Base-by-base conservation (phyloP, 2,113 vertebrate genomes). In the Tamias sibiricus region DNA sequence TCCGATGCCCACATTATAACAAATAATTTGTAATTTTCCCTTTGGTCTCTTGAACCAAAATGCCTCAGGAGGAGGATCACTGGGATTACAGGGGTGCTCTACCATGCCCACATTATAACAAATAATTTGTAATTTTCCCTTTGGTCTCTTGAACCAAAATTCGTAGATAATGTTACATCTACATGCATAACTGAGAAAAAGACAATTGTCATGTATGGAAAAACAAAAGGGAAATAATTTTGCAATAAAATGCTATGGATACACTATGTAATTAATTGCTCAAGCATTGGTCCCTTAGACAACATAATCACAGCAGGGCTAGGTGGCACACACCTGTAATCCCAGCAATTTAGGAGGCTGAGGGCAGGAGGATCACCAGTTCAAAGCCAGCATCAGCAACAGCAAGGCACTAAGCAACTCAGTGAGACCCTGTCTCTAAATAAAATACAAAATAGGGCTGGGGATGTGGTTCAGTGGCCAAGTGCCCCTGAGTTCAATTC, bases 141-240 rank as follows among this genome's bases (percentile, higher is more conserved):
- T 94, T 82, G 52, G 32, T 90, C 2, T 59, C 66, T 10, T 49
- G 79, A 85, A 92, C 76, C 62, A 79, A 85, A 94, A 91, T n/a
- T 69, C 12, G 13, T n/a, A 47, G 54, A 72, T 44, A 54, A 64
- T 81, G 71, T 66, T 81, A 44, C 14, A 81, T 81, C n/a, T 54
- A 37, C 5, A 35, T 3, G 1, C 1, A 14, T 83, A 66, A 77
- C 35, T 52, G 28, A 22, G 86, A 71, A 84, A 49, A 91, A n/a
- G n/a, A 0, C 49, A 80, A 68, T 17, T 22, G 3, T 42, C 28
- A 76, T 82, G 24, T 62, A 59, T 90, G n/a, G 37, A 72, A 17
- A 92, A 87, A 74, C 74, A 44, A 94, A 86, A 94, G 24, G 28
- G 59, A 91, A 76, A 35, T 90, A 49, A 68, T 68, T 94, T 94